A percentile compares a stretch with the other conserved stretches of the same genome.
Evolutionary conservation across 2,113 vertebrate genomes (phyloP).

Genomic region (Megatriorchis doriae): DNA sequence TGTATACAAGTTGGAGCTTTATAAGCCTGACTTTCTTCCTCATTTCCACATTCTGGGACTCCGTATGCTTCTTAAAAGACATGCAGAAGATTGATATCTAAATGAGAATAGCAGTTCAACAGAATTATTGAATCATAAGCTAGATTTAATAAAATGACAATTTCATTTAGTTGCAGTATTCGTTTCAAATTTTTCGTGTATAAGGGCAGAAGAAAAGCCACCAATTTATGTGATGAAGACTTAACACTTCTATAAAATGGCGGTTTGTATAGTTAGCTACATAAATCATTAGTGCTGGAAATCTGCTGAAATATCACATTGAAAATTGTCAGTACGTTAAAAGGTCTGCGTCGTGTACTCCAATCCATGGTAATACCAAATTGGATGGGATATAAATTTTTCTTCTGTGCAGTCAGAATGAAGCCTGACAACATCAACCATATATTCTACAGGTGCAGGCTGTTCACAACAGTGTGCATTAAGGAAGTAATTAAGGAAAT

Average conservation of each 20-base stretch:
- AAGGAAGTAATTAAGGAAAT: constrained; percentile 46
- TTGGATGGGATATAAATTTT: not conserved
- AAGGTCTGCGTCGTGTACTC: not conserved
- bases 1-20: not conserved
- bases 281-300: constrained; percentile 5
- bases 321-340: not conserved
- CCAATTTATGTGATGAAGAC: not conserved
- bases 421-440: not conserved
- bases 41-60: not conserved
- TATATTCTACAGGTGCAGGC: not conserved
- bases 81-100: not conserved
- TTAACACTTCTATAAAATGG: not conserved
- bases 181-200: constrained; percentile 21
- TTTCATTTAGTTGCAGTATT: constrained; percentile 4
- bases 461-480: not conserved
- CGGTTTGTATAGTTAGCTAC: not conserved
- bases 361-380: not conserved
- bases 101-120: not conserved
- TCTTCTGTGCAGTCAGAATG: not conserved
- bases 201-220: not conserved
- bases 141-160: constrained; percentile 21
- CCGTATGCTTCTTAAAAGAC: not conserved
- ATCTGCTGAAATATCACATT: not conserved
- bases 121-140: constrained; percentile 6
- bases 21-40: not conserved